A percentile compares a stretch with the other conserved stretches of the same genome.
These are phyloP conservation scores for Synchiropus splendidus DNA, from an alignment of 2,113 vertebrate species.

Conservation along the genomic window DNA sequence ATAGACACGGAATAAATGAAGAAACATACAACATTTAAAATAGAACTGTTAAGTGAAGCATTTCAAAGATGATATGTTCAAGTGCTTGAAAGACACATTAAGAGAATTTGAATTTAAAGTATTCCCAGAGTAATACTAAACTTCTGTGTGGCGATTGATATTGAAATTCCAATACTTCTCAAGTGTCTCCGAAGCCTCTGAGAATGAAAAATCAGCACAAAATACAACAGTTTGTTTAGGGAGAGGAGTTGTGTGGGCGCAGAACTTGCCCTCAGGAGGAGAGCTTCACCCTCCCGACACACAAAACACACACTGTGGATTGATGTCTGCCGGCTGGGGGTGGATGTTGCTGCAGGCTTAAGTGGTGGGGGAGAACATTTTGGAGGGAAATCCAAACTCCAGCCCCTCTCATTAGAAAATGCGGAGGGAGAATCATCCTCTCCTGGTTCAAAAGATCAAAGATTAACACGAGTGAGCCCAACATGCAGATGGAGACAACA, in stretches of 20 bases:
- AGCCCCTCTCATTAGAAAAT: slow-evolving; percentile 2
- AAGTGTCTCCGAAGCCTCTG: no score
- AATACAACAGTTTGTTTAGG: slow-evolving; percentile 32
- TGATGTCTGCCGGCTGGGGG: slow-evolving; percentile 52
- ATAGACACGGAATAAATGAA: no score
- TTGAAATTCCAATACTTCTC: no score
- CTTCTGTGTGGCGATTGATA: no score
- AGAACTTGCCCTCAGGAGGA: slow-evolving; percentile 32
- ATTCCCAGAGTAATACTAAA: no score
- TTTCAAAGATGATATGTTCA: no score
- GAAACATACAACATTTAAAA: no score
- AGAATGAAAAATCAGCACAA: background rate
- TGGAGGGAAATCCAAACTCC: slow-evolving; percentile 60
- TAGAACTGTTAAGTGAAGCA: no score
- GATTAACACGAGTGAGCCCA: background rate
- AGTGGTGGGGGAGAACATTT: slow-evolving; percentile 35
- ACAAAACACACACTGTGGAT: slow-evolving; percentile 24
- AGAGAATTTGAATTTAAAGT: no score
- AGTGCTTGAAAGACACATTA: no score
- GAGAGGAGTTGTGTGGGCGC: slow-evolving; percentile 24
- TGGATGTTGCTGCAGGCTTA: slow-evolving; percentile 37
- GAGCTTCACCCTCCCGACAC: slow-evolving; percentile 30
- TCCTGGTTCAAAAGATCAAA: background rate
- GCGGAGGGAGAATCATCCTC: slow-evolving; percentile 4
- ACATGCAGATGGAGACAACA: slow-evolving; percentile 16